Evolutionary conservation across 2,888 invertebrate species (phyloP).

Genomic region (Chirona hameri): DNA sequence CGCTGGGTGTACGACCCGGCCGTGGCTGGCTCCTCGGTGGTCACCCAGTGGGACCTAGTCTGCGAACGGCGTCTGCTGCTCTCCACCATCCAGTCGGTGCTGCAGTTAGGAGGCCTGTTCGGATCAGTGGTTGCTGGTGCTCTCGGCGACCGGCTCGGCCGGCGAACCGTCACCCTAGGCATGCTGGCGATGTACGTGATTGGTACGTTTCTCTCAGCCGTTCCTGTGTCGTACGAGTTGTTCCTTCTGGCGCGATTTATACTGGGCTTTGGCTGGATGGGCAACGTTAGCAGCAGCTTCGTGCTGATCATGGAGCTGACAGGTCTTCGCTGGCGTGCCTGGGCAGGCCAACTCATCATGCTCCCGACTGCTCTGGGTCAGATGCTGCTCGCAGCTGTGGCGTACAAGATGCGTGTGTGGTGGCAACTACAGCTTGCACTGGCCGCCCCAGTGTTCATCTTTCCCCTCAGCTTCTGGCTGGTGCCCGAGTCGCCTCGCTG

Average conservation of each 20-base stretch:
- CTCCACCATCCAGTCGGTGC: constrained; percentile 36
- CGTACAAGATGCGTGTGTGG: constrained; percentile 65
- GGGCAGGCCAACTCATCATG: constrained; percentile 62
- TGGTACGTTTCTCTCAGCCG: constrained; percentile 37
- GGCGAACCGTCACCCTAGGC: constrained; percentile 38
- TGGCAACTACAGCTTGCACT: constrained; percentile 63
- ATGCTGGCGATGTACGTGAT: constrained; percentile 39
- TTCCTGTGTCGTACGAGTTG: constrained; percentile 37
- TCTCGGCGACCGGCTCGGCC: constrained; percentile 39
- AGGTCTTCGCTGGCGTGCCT: constrained; percentile 57
- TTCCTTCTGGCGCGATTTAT: constrained; percentile 40
- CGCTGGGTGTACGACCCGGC: constrained; percentile 35
- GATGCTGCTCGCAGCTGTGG: constrained; percentile 59
- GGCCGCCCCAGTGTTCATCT: constrained; percentile 59
- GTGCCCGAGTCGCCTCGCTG: constrained; percentile 77
- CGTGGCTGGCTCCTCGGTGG: constrained; percentile 31
- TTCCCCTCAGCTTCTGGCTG: constrained; percentile 56
- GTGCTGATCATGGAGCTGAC: constrained; percentile 55
- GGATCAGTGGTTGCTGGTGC: constrained; percentile 39
- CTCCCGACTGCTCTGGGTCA: constrained; percentile 68
- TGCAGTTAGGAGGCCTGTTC: constrained; percentile 39
- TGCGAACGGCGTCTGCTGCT: constrained; percentile 35
- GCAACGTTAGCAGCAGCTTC: constrained; percentile 35
- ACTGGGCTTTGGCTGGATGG: constrained; percentile 34
- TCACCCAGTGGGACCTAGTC: constrained; percentile 39